These are phyloP conservation scores for Reticulitermes speratus DNA, from an alignment of 1,140 invertebrate genomes.

Conservation along the genomic window DNA sequence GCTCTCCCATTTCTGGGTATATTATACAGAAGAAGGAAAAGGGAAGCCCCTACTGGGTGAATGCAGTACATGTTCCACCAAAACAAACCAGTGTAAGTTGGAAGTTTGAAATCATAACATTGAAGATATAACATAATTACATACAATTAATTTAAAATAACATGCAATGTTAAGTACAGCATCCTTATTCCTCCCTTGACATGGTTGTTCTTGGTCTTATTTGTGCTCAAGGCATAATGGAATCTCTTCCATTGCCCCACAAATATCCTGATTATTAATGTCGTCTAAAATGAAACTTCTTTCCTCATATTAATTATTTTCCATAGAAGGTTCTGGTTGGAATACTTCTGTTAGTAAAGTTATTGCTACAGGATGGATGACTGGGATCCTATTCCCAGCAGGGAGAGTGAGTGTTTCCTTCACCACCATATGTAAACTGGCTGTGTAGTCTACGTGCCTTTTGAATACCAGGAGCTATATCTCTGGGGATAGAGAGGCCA, in stretches of 20 bases:
- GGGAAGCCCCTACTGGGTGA: slow-evolving; percentile 85
- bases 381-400: no score
- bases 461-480: no score
- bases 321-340: no score
- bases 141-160: not conserved
- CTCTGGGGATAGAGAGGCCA: no score
- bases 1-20: slow-evolving; percentile 89
- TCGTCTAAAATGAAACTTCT: not conserved
- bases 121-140: not conserved
- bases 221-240: no score
- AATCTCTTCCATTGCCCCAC: no score
- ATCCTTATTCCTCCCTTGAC: not conserved
- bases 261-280: not conserved
- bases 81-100: slow-evolving; percentile 64
- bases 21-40: slow-evolving; percentile 96
- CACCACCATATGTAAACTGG: no score
- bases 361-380: no score
- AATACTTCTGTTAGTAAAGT: not conserved
- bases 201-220: no score
- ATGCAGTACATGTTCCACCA: slow-evolving; percentile 81
- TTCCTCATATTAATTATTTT: not conserved
- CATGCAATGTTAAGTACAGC: no score
- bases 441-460: no score
- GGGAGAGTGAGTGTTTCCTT: no score
- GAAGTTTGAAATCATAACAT: not conserved